A percentile compares a stretch with the other conserved stretches of the same genome.
Conservation (phyloP, 2,113 vertebrate genomes). For the Guaruba guarouba region DNA sequence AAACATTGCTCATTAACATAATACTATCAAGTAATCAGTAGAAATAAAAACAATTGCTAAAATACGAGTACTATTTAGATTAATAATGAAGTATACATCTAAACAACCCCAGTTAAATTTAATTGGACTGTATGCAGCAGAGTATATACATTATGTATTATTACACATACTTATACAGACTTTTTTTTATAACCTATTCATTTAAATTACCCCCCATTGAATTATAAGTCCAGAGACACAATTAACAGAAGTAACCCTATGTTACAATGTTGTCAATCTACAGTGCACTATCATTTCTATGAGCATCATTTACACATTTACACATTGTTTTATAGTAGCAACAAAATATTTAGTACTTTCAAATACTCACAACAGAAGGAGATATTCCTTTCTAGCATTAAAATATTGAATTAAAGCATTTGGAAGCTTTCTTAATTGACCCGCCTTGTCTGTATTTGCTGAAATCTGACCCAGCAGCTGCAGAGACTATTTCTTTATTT, state of each 20-base stretch:
- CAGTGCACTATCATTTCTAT: not conserved
- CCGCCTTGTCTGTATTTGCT: not conserved
- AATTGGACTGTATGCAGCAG: not conserved
- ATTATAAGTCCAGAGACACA: not conserved
- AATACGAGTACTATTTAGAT: not conserved
- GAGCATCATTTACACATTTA: not conserved
- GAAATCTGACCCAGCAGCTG: not conserved
- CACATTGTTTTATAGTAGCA: not conserved
- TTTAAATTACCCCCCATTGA: not conserved
- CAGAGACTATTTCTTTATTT: not conserved
- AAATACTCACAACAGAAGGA: not conserved
- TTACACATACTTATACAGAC: not conserved
- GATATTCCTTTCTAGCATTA: not conserved
- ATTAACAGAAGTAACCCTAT: not conserved
- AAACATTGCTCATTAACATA: constrained; percentile 68
- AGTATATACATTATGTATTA: not conserved
- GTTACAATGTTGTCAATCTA: not conserved
- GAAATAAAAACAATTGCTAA: not conserved
- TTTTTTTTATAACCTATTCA: not conserved
- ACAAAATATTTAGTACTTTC: not conserved
- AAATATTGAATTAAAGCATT: not conserved
- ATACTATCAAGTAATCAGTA: constrained; percentile 8
- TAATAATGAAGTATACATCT: not conserved
- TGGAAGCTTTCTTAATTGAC: not conserved
- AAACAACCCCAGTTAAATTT: not conserved